phyloP scores from a whole-genome alignment of 2,888 invertebrate species.

The Drosophila sordidapex region DNA sequence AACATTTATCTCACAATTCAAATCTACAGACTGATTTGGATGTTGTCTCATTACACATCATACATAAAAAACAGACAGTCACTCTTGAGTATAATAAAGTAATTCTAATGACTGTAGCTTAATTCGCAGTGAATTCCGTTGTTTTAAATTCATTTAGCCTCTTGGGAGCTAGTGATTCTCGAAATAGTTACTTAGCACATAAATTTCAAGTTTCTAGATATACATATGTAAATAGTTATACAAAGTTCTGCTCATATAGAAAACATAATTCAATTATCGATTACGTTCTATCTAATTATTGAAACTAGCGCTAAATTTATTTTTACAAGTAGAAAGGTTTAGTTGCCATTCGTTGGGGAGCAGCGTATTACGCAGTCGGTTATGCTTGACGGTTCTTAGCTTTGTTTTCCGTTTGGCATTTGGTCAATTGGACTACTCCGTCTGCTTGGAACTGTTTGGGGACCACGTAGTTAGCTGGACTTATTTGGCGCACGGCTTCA shows the following conservation, averaged over 20 bases:
- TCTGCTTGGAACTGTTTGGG: constrained; percentile 27
- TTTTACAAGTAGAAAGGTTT: background rate
- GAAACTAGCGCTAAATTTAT: background rate
- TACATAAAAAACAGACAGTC: background rate
- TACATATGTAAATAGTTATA: background rate
- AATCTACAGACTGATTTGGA: background rate
- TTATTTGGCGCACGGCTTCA: constrained; percentile 70
- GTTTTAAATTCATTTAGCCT: constrained; percentile 13
- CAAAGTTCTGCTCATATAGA: background rate
- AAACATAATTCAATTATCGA: background rate
- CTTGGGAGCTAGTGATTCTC: constrained; percentile 1
- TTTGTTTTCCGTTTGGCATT: constrained; percentile 1
- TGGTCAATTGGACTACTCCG: constrained; percentile 13
- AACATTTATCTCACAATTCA: background rate
- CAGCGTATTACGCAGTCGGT: background rate
- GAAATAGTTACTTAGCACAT: constrained; percentile 10
- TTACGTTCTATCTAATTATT: background rate
- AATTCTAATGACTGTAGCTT: background rate
- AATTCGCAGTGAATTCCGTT: constrained; percentile 11
- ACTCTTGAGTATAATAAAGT: background rate
- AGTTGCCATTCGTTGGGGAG: no score
- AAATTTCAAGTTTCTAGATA: constrained; percentile 3
- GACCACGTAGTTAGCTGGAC: constrained; percentile 51
- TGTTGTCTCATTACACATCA: background rate
- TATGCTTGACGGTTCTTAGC: background rate